Evolutionary conservation across 2,888 invertebrate species (phyloP).

Genomic region (Polydrusus pterygomalis): DNA sequence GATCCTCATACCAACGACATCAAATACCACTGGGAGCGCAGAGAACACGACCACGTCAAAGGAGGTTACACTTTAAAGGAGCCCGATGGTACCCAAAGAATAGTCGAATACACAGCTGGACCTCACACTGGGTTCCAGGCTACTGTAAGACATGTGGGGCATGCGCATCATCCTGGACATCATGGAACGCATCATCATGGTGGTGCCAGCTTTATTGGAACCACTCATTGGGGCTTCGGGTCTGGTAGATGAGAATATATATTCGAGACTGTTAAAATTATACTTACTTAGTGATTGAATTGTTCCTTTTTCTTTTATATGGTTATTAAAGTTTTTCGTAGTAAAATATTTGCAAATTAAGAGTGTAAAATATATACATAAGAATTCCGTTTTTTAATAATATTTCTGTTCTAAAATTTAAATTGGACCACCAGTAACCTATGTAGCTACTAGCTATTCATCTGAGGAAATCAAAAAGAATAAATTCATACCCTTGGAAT

Average conservation of each 20-base stretch:
- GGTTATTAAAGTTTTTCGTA: too few relatives aligned
- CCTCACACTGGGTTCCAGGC: slow-evolving; percentile 62
- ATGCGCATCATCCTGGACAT: slow-evolving; percentile 62
- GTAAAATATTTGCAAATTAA: too few relatives aligned
- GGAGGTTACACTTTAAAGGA: slow-evolving; percentile 68
- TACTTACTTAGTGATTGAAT: too few relatives aligned
- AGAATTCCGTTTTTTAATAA: too few relatives aligned
- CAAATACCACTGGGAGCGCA: slow-evolving; percentile 68
- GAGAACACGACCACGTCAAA: slow-evolving; percentile 68
- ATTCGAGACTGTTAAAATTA: neutral
- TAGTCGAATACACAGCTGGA: slow-evolving; percentile 68
- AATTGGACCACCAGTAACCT: too few relatives aligned
- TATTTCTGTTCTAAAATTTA: too few relatives aligned
- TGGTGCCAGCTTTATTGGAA: slow-evolving; percentile 61
- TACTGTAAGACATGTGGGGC: slow-evolving; percentile 59
- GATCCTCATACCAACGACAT: slow-evolving; percentile 70
- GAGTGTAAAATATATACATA: too few relatives aligned
- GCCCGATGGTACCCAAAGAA: slow-evolving; percentile 69
- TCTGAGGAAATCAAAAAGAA: too few relatives aligned
- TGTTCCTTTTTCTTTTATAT: too few relatives aligned
- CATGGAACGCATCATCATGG: slow-evolving; percentile 58
- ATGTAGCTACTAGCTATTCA: too few relatives aligned
- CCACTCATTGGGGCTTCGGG: slow-evolving; percentile 59
- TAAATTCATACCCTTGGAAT: too few relatives aligned
- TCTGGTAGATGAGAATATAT: slow-evolving; percentile 34